Evolutionary conservation across 1,140 invertebrate species (phyloP).

Genomic region (Trachymyrmex cornetzi): DNA sequence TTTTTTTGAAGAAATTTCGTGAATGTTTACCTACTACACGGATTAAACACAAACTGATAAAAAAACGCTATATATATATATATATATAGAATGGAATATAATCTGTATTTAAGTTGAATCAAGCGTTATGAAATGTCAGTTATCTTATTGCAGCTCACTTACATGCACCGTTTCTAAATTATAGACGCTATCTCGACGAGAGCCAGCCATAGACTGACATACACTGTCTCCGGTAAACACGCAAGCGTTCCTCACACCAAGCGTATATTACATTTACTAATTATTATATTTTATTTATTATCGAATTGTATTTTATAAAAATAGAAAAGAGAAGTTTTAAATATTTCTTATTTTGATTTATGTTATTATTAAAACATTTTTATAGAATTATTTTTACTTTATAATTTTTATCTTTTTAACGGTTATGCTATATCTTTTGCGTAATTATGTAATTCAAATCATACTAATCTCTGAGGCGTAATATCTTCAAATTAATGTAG

Average conservation of each 20-base stretch:
- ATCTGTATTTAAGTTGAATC: constrained; percentile 5
- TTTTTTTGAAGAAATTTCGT: neutral
- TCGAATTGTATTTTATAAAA: neutral
- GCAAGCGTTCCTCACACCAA: constrained; percentile 49
- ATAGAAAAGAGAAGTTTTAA: neutral
- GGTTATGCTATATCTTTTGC: neutral
- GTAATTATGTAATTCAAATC: neutral
- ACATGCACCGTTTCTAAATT: constrained; percentile 70
- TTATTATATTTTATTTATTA: constrained; percentile 9
- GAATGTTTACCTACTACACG: constrained; percentile 1
- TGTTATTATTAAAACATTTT: neutral
- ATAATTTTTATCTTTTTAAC: neutral
- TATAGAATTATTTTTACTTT: neutral
- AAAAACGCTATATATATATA: neutral
- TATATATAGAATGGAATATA: neutral
- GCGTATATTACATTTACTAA: constrained; percentile 34
- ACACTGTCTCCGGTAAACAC: constrained; percentile 60
- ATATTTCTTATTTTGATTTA: neutral
- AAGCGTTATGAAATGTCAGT: neutral
- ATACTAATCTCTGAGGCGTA: neutral
- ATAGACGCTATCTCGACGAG: constrained; percentile 70
- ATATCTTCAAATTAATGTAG: constrained; percentile 18
- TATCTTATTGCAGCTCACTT: constrained; percentile 64
- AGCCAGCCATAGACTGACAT: constrained; percentile 75
- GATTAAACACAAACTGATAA: neutral